These are phyloP conservation scores for Garra rufa DNA, from an alignment of 2,113 vertebrate genomes.

Conservation along the genomic window DNA sequence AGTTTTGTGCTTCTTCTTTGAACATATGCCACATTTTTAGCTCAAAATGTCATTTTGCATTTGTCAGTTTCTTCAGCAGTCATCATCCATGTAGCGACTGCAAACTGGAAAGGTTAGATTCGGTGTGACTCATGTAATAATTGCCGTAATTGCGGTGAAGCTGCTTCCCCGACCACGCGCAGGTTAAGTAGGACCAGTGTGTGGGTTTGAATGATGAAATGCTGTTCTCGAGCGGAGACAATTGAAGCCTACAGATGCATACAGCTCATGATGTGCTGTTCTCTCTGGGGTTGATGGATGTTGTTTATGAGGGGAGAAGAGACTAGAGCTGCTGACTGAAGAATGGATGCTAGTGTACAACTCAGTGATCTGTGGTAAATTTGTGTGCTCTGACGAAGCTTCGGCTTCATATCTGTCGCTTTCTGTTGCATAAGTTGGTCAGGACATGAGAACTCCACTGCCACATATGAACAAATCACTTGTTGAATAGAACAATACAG, in stretches of 20 bases:
- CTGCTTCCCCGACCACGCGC: conserved; percentile 21
- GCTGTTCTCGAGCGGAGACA: conserved; percentile 13
- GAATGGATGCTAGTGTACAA: conserved; percentile 22
- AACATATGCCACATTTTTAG: not conserved
- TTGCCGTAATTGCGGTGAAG: conserved; percentile 54
- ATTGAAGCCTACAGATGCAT: conserved; percentile 1
- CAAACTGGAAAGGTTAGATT: conserved; percentile 27
- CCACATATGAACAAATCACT: not conserved
- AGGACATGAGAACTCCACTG: not conserved
- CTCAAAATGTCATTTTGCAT: not conserved
- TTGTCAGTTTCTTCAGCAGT: not conserved
- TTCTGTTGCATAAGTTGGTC: conserved; percentile 46
- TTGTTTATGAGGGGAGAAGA: conserved; percentile 32
- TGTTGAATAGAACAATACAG: not conserved
- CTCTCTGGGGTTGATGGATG: not conserved
- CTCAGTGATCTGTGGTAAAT: conserved; percentile 47
- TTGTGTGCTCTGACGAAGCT: conserved; percentile 32
- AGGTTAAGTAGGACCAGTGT: conserved; percentile 45
- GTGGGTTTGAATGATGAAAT: conserved; percentile 50
- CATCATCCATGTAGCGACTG: not conserved
- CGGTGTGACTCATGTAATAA: conserved; percentile 52
- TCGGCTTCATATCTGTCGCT: conserved; percentile 27
- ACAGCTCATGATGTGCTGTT: conserved; percentile 9
- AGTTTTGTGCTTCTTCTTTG: not conserved
- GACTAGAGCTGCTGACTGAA: conserved; percentile 14